Conservation (phyloP, 2,113 vertebrate species). For the Clarias batrachus region DNA sequence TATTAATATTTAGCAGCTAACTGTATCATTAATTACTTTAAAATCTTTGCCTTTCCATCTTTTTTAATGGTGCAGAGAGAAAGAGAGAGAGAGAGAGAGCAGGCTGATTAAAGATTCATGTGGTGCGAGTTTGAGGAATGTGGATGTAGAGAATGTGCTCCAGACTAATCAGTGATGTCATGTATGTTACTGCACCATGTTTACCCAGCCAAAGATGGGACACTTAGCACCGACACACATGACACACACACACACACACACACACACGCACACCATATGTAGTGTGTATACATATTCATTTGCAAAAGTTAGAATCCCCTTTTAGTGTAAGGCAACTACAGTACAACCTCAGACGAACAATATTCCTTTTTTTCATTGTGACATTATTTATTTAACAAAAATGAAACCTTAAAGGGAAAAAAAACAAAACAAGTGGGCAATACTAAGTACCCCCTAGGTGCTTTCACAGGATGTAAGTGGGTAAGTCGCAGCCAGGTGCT, state of each 20-base stretch:
- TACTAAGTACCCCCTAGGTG: no score
- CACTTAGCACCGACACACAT: slow-evolving; percentile 31
- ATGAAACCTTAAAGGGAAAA: no score
- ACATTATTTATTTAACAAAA: no score
- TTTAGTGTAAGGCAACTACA: no score
- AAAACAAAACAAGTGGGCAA: no score
- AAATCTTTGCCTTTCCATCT: slow-evolving; percentile 89
- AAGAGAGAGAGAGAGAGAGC: slow-evolving; percentile 69
- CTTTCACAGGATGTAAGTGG: no score
- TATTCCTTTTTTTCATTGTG: no score
- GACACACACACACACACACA: not conserved
- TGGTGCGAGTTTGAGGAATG: slow-evolving; percentile 90
- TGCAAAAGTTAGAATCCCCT: no score
- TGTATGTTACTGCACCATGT: slow-evolving; percentile 76
- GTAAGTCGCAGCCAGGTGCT: no score
- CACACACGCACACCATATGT: not conserved
- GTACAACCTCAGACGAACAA: no score
- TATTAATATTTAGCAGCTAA: slow-evolving; percentile 99
- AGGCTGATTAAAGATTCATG: slow-evolving; percentile 90
- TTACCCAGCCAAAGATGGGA: slow-evolving; percentile 70
- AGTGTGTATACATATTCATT: not conserved
- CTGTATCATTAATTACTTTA: slow-evolving; percentile 98
- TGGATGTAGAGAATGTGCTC: slow-evolving; percentile 78
- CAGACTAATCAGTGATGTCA: slow-evolving; percentile 79
- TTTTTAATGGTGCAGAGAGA: slow-evolving; percentile 90